Evolutionary conservation across 2,113 vertebrate species (phyloP).

Genomic region (Tetraodon nigroviridis): DNA sequence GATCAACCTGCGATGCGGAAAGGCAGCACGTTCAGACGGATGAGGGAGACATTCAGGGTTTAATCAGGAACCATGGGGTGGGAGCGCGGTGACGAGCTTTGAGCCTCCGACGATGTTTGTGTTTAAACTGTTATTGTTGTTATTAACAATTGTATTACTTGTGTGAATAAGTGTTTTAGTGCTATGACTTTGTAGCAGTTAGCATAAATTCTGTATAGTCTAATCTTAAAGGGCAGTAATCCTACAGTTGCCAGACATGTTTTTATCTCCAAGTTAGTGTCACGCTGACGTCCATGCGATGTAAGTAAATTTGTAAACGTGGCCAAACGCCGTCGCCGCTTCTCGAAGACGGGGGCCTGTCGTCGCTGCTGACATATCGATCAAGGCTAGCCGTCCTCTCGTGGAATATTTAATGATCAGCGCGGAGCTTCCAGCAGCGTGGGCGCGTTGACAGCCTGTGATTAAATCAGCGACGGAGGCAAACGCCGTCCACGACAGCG

Average conservation of each 20-base stretch:
- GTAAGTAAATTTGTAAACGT: not conserved
- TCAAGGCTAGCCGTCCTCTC: slow-evolving; percentile 35
- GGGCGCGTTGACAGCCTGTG: slow-evolving; percentile 50
- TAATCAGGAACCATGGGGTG: slow-evolving; percentile 38
- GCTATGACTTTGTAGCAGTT: no score
- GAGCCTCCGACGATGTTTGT: no score
- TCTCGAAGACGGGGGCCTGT: slow-evolving; percentile 46
- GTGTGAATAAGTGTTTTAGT: no score
- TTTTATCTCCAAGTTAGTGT: no score
- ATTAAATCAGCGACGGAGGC: slow-evolving; percentile 59
- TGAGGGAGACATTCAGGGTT: slow-evolving; percentile 55
- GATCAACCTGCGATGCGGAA: slow-evolving; percentile 68
- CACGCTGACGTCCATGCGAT: not conserved
- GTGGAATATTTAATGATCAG: slow-evolving; percentile 39
- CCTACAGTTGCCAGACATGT: no score
- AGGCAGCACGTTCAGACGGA: slow-evolving; percentile 56
- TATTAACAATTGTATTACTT: no score
- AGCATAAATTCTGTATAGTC: not conserved
- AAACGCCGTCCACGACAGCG: slow-evolving; percentile 54
- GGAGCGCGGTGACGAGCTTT: no score
- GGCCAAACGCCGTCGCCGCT: slow-evolving; percentile 9
- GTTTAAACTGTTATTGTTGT: no score
- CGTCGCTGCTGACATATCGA: slow-evolving; percentile 61
- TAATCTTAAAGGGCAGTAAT: not conserved
- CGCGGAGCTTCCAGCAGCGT: slow-evolving; percentile 32